Percentiles rank a stretch among this genome's conserved stretches.
Conservation (phyloP, 2,113 vertebrate genomes). For the Atherinomorus stipes region DNA sequence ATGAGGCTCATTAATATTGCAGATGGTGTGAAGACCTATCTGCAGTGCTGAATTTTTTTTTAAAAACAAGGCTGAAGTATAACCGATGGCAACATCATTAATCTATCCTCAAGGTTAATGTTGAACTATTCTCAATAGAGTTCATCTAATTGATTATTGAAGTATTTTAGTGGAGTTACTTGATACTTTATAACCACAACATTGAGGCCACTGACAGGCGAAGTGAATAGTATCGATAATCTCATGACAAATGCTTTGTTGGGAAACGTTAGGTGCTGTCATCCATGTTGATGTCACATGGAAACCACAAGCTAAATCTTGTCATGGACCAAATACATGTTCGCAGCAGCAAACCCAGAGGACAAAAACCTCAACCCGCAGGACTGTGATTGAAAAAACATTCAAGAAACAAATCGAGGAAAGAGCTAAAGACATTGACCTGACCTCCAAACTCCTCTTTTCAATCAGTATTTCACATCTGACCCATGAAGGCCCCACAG, state of each 20-base stretch:
- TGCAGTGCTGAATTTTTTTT: too few relatives aligned
- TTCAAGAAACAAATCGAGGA: neutral
- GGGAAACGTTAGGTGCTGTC: neutral
- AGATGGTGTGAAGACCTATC: neutral
- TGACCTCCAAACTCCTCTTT: neutral
- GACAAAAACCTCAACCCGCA: too few relatives aligned
- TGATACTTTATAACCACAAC: neutral
- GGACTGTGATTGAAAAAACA: neutral
- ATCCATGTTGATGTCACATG: too few relatives aligned
- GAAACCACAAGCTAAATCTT: too few relatives aligned
- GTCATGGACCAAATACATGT: too few relatives aligned
- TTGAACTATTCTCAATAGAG: too few relatives aligned
- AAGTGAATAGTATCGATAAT: neutral
- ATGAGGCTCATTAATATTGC: neutral
- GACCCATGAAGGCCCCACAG: neutral
- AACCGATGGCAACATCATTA: neutral
- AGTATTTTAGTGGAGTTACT: neutral
- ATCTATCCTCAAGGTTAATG: neutral
- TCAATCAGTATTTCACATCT: neutral
- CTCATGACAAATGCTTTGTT: neutral
- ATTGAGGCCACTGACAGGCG: neutral
- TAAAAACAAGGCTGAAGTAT: constrained; percentile 1
- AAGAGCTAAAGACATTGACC: neutral
- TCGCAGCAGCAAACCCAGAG: too few relatives aligned
- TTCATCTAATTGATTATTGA: too few relatives aligned